These are phyloP conservation scores for Rhingia rostrata DNA, from an alignment of 2,888 invertebrate species.

Conservation along the genomic window DNA sequence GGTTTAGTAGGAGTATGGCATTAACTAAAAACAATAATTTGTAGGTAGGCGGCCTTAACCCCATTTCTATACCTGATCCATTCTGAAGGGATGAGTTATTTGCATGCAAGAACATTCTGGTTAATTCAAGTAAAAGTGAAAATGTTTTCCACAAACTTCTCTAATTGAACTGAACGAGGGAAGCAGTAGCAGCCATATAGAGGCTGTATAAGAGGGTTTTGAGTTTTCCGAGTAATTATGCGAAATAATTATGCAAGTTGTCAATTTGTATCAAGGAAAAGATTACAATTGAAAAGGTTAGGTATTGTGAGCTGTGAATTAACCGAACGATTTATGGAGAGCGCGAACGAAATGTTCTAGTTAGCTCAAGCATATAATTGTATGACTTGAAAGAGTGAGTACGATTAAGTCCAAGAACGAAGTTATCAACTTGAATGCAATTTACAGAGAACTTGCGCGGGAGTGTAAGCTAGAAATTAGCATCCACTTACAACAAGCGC, in stretches of 20 bases:
- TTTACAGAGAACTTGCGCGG: no score
- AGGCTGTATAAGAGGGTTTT: neutral
- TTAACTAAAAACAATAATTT: neutral
- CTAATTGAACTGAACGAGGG: neutral
- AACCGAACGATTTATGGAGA: no score
- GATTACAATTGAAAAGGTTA: neutral
- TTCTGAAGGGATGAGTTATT: neutral
- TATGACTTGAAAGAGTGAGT: no score
- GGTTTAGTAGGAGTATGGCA: neutral
- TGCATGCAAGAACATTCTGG: neutral
- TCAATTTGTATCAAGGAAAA: neutral
- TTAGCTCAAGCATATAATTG: no score
- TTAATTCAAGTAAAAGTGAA: neutral
- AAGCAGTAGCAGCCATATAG: neutral
- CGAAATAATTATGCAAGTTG: conserved; percentile 1
- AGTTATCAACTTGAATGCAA: no score
- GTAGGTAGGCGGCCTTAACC: neutral
- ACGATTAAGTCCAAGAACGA: no score
- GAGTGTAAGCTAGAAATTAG: no score
- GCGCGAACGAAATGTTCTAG: no score
- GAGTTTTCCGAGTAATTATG: neutral
- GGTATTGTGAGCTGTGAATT: no score
- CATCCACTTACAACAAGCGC: no score
- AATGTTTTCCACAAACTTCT: neutral
- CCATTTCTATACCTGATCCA: neutral